Evolutionary conservation across 2,797 vertebrate species (phyloP).

Genomic region (Mareca penelope): DNA sequence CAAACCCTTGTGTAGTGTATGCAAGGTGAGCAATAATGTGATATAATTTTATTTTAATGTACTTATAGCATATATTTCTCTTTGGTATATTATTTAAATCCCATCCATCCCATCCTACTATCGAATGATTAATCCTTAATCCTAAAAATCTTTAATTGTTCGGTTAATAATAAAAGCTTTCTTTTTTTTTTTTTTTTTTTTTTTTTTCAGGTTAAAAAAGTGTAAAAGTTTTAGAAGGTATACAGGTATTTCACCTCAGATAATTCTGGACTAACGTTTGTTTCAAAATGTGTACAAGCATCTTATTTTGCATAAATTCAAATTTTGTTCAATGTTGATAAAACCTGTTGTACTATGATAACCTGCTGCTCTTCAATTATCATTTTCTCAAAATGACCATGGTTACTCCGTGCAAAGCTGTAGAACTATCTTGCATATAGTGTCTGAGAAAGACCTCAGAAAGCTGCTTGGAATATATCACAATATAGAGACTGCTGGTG

Average conservation of each 20-base stretch:
- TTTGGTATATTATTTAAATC: background rate
- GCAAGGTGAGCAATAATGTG: background rate
- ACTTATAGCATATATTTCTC: background rate
- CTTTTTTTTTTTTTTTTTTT: background rate
- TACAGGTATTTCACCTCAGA: background rate
- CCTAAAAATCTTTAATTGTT: background rate
- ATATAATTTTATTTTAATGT: background rate
- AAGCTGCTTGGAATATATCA: background rate
- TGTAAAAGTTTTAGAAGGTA: background rate
- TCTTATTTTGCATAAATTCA: background rate
- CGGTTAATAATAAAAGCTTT: background rate
- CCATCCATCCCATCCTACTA: background rate
- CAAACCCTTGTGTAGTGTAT: background rate
- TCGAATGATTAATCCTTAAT: background rate
- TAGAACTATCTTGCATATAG: background rate
- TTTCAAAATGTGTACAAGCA: background rate
- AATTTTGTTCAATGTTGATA: background rate
- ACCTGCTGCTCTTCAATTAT: background rate
- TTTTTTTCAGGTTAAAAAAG: rapidly evolving
- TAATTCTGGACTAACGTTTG: background rate
- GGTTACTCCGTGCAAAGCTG: background rate
- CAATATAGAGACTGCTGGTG: background rate
- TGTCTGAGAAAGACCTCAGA: background rate
- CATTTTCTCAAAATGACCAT: background rate
- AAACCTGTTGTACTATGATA: background rate